A percentile compares a stretch with the other conserved stretches of the same genome.
These are phyloP conservation scores for Sylvia atricapilla DNA, from an alignment of 2,113 vertebrate genomes.

Conservation along the genomic window DNA sequence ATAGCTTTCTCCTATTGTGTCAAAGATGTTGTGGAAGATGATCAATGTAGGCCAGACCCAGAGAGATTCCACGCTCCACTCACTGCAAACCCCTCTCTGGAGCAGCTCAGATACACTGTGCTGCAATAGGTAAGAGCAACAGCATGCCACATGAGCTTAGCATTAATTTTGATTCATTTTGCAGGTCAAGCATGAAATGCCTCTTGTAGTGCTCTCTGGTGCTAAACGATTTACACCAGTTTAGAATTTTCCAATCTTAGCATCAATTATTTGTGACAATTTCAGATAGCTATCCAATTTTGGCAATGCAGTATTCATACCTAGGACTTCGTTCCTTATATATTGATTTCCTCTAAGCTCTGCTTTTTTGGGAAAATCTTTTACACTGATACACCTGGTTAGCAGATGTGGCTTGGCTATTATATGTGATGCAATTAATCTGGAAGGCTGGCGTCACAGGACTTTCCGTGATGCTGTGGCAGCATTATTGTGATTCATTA, in stretches of 20 bases:
- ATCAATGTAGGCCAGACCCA: background rate
- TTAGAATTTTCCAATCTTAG: slow-evolving; percentile 33
- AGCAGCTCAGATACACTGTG: background rate
- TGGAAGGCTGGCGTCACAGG: slow-evolving; percentile 39
- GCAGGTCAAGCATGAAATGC: slow-evolving; percentile 54
- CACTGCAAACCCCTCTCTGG: background rate
- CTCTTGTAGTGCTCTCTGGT: slow-evolving; percentile 14
- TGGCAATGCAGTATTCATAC: background rate
- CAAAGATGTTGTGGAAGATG: background rate
- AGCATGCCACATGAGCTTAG: background rate
- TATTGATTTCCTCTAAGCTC: slow-evolving; percentile 6
- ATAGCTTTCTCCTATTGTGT: background rate
- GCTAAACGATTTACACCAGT: slow-evolving; percentile 19
- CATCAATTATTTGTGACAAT: slow-evolving; percentile 40
- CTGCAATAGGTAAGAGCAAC: slow-evolving; percentile 21
- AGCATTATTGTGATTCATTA: slow-evolving; percentile 60
- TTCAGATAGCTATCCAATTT: slow-evolving; percentile 17
- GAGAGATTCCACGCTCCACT: background rate
- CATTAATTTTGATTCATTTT: slow-evolving; percentile 63
- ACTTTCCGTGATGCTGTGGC: slow-evolving; percentile 18
- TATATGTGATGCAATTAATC: slow-evolving; percentile 56
- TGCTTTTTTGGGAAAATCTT: background rate
- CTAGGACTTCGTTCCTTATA: background rate
- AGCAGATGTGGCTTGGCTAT: slow-evolving; percentile 38
- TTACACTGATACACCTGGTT: slow-evolving; percentile 34